Conservation (phyloP, 1,140 invertebrate genomes). For the Hylyphantes graminicola region DNA sequence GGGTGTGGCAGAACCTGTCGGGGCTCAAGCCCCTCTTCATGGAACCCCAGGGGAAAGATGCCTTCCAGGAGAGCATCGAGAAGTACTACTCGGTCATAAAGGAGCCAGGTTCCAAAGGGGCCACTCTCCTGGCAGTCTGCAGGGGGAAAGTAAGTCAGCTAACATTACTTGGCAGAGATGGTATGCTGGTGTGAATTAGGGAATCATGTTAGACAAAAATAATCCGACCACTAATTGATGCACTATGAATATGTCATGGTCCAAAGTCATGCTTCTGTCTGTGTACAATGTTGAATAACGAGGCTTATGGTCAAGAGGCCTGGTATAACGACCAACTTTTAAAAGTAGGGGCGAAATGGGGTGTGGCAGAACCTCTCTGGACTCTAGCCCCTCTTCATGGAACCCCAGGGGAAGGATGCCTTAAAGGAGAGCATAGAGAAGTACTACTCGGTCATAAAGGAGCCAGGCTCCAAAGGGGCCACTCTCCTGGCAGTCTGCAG, state of each 20-base stretch:
- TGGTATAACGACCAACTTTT: slow-evolving; percentile 80
- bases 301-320: no score
- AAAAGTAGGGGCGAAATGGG: slow-evolving; percentile 83
- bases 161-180: not conserved
- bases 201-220: no score
- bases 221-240: no score
- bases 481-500: slow-evolving; percentile 73
- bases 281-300: no score
- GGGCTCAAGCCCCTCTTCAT: slow-evolving; percentile 70
- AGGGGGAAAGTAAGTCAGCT: slow-evolving; percentile 75
- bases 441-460: slow-evolving; percentile 86
- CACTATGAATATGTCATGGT: no score
- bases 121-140: slow-evolving; percentile 73
- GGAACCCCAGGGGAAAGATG: slow-evolving; percentile 86
- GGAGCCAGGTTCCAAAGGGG: slow-evolving; percentile 69
- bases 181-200: no score
- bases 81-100: slow-evolving; percentile 88
- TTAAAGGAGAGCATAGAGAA: slow-evolving; percentile 84
- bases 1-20: slow-evolving; percentile 83
- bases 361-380: slow-evolving; percentile 81
- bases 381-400: slow-evolving; percentile 72
- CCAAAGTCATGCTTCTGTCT: no score
- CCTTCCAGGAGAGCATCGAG: slow-evolving; percentile 82
- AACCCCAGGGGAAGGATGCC: slow-evolving; percentile 85
- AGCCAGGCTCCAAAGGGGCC: slow-evolving; percentile 68